phyloP scores from a whole-genome alignment of 2,797 vertebrate species.

The Corythornis leucogaster region DNA sequence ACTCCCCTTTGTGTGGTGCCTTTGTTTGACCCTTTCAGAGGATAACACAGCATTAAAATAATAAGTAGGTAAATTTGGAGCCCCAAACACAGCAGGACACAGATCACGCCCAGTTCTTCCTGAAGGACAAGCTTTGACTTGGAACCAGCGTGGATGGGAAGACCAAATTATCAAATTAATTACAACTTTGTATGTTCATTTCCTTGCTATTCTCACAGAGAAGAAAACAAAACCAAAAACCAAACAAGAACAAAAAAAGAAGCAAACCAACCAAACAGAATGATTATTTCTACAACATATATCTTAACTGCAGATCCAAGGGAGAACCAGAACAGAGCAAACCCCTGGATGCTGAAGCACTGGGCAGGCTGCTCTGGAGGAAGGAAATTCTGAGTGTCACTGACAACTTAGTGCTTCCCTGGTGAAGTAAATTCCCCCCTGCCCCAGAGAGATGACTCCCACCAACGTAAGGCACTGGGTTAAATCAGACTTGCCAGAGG shows the following conservation, averaged over 20 bases:
- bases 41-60: conserved; percentile 29
- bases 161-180: background rate
- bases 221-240: background rate
- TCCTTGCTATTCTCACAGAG: background rate
- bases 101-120: background rate
- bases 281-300: background rate
- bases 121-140: background rate
- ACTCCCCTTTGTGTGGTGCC: background rate
- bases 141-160: background rate
- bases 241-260: too few relatives aligned
- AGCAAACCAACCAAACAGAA: too few relatives aligned
- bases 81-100: conserved; percentile 18
- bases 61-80: conserved; percentile 35
- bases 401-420: background rate
- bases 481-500: background rate
- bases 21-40: conserved; percentile 40
- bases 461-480: background rate
- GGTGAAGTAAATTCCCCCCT: background rate
- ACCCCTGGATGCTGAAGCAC: background rate
- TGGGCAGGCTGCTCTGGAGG: background rate
- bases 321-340: background rate
- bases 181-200: background rate
- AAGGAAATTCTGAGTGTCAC: background rate
- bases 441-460: background rate
- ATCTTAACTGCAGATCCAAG: background rate